phyloP scores from a whole-genome alignment of 92 coral and sea anemone genomes.

The Porites lobata region DNA sequence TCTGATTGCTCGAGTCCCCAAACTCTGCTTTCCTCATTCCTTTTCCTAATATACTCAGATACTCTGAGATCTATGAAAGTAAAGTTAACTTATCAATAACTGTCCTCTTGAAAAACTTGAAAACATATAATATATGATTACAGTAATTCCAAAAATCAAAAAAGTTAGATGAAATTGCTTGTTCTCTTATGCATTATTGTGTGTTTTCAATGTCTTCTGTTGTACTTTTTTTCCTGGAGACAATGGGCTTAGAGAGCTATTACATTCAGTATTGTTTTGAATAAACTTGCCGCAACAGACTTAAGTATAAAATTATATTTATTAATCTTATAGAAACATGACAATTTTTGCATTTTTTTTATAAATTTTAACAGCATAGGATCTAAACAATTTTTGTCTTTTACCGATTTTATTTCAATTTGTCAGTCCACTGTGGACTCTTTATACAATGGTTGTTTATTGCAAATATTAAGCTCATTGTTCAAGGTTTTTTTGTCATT shows the following conservation, averaged over 20 bases:
- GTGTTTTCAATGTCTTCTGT: background rate
- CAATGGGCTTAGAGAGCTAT: background rate
- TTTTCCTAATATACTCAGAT: background rate
- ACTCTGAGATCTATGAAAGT: background rate
- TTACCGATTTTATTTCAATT: no score
- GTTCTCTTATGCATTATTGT: background rate
- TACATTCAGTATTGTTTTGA: background rate
- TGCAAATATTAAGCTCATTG: no score
- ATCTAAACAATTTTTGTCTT: no score
- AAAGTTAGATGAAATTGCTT: background rate
- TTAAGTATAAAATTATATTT: no score
- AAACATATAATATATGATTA: no score
- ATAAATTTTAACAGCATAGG: no score
- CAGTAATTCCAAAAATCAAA: no score
- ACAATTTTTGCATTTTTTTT: no score
- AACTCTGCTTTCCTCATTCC: background rate
- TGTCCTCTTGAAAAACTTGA: conserved; percentile 3
- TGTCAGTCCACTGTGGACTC: no score
- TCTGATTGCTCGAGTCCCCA: background rate
- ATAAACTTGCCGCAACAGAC: background rate
- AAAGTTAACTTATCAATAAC: background rate
- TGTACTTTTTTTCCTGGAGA: background rate
- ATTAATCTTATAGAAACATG: no score
- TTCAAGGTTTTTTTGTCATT: no score
- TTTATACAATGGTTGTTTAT: no score